A percentile compares a stretch with the other conserved stretches of the same genome.
Conservation (phyloP, 2,113 vertebrate species). For the Dromaius novaehollandiae region DNA sequence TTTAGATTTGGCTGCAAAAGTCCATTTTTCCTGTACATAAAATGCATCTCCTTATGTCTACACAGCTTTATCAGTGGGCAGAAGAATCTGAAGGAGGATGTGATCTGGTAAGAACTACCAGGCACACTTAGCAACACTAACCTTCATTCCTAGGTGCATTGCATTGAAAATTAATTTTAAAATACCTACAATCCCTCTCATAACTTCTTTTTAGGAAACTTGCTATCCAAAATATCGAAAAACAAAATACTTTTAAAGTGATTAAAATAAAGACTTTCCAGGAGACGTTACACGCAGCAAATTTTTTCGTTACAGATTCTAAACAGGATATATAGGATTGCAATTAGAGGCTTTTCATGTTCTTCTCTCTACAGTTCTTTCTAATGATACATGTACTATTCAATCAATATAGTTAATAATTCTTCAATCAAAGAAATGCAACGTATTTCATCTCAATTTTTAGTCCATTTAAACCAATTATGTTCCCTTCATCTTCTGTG, state of each 20-base stretch:
- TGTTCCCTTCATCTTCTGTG: not conserved
- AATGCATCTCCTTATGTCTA: not conserved
- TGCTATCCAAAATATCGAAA: not conserved
- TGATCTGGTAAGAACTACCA: not conserved
- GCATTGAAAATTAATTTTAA: not conserved
- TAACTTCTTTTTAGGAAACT: not conserved
- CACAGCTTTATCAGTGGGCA: rapidly evolving
- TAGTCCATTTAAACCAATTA: not conserved
- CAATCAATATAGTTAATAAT: not conserved
- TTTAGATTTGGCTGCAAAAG: not conserved
- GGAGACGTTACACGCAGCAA: not conserved
- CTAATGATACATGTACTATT: not conserved
- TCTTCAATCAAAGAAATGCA: not conserved
- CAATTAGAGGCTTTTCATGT: not conserved
- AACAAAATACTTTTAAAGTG: not conserved
- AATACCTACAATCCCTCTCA: not conserved
- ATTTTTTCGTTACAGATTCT: not conserved
- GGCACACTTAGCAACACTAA: too few relatives aligned
- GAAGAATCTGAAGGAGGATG: not conserved
- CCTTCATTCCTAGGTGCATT: not conserved
- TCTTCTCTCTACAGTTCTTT: not conserved
- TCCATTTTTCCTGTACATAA: not conserved
- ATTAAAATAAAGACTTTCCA: not conserved
- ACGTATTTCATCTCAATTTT: not conserved
- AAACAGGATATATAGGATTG: not conserved